Evolutionary conservation across 2,113 vertebrate genomes (phyloP), one percentile per base, ranked within the genome.

Genomic region (Dipodomys stephensi): DNA sequence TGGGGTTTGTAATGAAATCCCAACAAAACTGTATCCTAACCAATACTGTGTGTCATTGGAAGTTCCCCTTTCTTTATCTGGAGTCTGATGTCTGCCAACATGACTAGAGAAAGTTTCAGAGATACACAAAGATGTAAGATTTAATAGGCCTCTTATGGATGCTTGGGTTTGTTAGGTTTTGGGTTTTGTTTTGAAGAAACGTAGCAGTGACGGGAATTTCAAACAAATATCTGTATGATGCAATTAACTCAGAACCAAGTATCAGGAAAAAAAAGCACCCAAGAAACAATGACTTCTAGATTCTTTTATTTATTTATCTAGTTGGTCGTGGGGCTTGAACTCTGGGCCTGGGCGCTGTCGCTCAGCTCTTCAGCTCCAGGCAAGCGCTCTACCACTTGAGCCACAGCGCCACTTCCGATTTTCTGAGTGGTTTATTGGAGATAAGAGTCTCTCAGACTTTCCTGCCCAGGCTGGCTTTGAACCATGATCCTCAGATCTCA

Each of bases 21-120:
- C 6, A 64, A 46, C 35, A 32, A 77, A n/a, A 82, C 12, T n/a
- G 82, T 65, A 79, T 87, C 23, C 69, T 79, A 20, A 76, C 46
- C n/a, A 44, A 73, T 65, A 68, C 12, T 49, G 7, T 62, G 53
- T 77, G 57, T 68, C 72, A 78, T 22, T 82, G 46, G n/a, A 94
- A 82, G 82, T 69, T 57, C 80, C 23, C 91, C 90, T 6, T 73
- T 92, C 64, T 60, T 92, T 82, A 62, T 64, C 65, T 81, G 76
- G 32, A 84, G 9, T 83, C 35, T 44, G 3, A 72, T 69, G 57
- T 92, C 65, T 82, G 74, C 27, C 93, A 77, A 32, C 57, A 39
- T 64, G 35, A 30, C 78, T 69, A 68, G 22, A 62, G 69, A 84
- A 87, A 72, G n/a, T 20, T 92, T 88, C 69, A 92, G 79, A 88